Evolutionary conservation across 2,888 invertebrate genomes (phyloP).

Genomic region (Uloborus plumipes): DNA sequence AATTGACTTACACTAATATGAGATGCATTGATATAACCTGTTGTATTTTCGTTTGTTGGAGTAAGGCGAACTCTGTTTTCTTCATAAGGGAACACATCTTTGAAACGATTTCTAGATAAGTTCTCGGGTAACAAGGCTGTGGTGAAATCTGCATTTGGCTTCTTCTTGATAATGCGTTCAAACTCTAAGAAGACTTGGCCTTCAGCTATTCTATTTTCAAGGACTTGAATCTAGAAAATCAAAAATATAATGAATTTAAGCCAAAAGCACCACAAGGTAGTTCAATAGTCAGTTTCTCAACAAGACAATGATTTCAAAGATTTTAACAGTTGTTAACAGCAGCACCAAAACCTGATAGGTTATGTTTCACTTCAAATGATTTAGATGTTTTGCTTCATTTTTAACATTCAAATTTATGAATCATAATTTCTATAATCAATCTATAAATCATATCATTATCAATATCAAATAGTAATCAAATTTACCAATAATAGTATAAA

Average conservation of each 20-base stretch:
- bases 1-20: constrained; percentile 81
- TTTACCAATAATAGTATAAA: too few relatives aligned
- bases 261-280: not conserved
- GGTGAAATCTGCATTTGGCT: constrained; percentile 78
- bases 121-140: constrained; percentile 83
- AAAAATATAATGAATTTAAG: not conserved
- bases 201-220: constrained; percentile 80
- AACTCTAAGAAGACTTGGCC: constrained; percentile 81
- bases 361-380: too few relatives aligned
- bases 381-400: too few relatives aligned
- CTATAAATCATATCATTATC: too few relatives aligned
- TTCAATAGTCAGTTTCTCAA: too few relatives aligned
- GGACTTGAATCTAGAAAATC: constrained; percentile 69
- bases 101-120: constrained; percentile 75
- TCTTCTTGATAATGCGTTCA: constrained; percentile 82
- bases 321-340: too few relatives aligned
- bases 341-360: too few relatives aligned
- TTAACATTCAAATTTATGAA: too few relatives aligned
- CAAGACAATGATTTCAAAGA: too few relatives aligned
- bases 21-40: constrained; percentile 93
- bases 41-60: constrained; percentile 85
- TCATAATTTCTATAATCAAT: too few relatives aligned
- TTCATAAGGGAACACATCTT: constrained; percentile 89
- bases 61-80: constrained; percentile 87
- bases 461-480: too few relatives aligned